Conservation (phyloP, 2,888 invertebrate species). For the Leptopilina drosophilae region DNA sequence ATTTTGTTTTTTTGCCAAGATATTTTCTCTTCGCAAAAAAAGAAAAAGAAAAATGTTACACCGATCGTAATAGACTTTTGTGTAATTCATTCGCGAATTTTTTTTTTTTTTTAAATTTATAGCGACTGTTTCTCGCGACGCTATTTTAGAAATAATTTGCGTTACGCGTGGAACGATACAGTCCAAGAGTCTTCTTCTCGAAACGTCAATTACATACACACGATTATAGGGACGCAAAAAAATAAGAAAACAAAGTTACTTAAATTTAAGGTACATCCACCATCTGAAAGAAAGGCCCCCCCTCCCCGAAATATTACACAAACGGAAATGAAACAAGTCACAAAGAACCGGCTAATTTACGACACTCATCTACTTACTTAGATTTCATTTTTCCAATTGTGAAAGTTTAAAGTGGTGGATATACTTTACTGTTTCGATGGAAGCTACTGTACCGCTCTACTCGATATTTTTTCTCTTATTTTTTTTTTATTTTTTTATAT, state of each 20-base stretch:
- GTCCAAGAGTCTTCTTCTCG: constrained; percentile 67
- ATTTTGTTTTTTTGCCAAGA: not conserved
- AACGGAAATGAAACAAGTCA: constrained; percentile 44
- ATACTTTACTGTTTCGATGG: constrained; percentile 48
- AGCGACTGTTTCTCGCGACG: constrained; percentile 43
- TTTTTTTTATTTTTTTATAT: not conserved
- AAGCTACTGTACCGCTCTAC: constrained; percentile 39
- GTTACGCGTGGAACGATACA: constrained; percentile 41
- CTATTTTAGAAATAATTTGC: not conserved
- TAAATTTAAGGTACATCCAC: constrained; percentile 46
- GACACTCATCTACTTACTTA: constrained; percentile 43
- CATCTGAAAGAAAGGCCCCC: not conserved
- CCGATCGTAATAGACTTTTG: constrained; percentile 28
- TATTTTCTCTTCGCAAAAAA: not conserved
- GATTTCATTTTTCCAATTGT: constrained; percentile 26
- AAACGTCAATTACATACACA: constrained; percentile 70
- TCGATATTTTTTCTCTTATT: constrained; percentile 16
- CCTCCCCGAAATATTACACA: not conserved
- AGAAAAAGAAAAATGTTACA: not conserved
- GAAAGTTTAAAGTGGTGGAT: not conserved
- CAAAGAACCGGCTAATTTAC: constrained; percentile 43
- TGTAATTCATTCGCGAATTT: constrained; percentile 39
- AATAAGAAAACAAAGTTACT: constrained; percentile 54
- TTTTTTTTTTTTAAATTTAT: constrained; percentile 4
- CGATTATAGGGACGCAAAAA: constrained; percentile 50